A percentile compares a stretch with the other conserved stretches of the same genome.
These are phyloP conservation scores for Drosophila dunni DNA, from an alignment of 1,140 invertebrate species.

Conservation along the genomic window DNA sequence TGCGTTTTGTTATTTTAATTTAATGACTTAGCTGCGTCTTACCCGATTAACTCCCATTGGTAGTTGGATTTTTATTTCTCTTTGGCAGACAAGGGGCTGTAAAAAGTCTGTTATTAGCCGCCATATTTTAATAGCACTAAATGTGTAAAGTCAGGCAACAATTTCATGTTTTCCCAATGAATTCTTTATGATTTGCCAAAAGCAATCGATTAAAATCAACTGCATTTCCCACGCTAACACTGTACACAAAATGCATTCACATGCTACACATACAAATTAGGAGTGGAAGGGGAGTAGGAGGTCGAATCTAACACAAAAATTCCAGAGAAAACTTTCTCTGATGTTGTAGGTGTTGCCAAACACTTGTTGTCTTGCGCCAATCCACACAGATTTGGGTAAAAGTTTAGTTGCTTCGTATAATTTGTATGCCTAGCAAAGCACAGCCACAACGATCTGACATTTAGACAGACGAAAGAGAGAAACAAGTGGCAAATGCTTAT, in stretches of 20 bases:
- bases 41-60: constrained; percentile 58
- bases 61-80: not conserved
- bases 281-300: not conserved
- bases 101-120: constrained; percentile 44
- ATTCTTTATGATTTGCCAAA: constrained; percentile 34
- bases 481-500: constrained; percentile 80
- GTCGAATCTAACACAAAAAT: constrained; percentile 21
- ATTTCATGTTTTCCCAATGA: constrained; percentile 28
- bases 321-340: constrained; percentile 43
- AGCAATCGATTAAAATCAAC: constrained; percentile 9
- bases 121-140: constrained; percentile 40
- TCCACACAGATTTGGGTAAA: constrained; percentile 46
- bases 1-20: constrained; percentile 70
- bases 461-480: constrained; percentile 21
- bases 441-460: constrained; percentile 8
- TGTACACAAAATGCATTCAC: constrained; percentile 24
- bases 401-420: constrained; percentile 49
- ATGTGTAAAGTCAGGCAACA: constrained; percentile 44
- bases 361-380: constrained; percentile 71
- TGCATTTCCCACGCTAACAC: constrained; percentile 62
- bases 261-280: constrained; percentile 39
- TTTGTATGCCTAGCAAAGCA: constrained; percentile 54
- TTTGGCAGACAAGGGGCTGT: not conserved
- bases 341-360: constrained; percentile 76
- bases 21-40: constrained; percentile 41